Evolutionary conservation across 2,888 invertebrate genomes (phyloP).

Genomic region (Strigamia maritima): DNA sequence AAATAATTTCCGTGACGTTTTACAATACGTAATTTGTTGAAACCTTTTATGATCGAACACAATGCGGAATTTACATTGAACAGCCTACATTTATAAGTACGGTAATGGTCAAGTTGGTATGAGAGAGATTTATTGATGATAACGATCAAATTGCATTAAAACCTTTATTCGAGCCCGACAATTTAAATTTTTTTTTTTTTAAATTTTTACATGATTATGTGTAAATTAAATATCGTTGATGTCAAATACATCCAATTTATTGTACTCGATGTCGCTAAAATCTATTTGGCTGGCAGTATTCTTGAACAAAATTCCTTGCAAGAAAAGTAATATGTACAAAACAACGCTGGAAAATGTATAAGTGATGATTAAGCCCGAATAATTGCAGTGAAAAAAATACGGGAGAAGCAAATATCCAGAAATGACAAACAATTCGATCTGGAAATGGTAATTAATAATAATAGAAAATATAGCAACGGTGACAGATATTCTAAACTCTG

Average conservation of each 20-base stretch:
- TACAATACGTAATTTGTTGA: no score
- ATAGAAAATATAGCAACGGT: not conserved
- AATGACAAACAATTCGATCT: not conserved
- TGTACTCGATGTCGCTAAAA: not conserved
- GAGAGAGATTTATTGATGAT: no score
- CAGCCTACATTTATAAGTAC: not conserved
- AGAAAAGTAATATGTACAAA: not conserved
- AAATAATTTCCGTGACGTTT: no score
- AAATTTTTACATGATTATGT: no score
- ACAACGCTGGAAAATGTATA: not conserved
- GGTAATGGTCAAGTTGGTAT: no score
- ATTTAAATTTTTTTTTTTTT: no score
- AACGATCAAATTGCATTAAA: no score
- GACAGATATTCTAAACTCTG: no score
- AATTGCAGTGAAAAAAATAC: not conserved
- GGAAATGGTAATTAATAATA: not conserved
- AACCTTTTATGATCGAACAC: no score
- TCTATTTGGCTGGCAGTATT: not conserved
- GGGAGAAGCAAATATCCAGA: not conserved
- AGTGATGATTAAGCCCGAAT: not conserved
- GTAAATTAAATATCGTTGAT: not conserved
- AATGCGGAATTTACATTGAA: no score
- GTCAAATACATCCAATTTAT: not conserved
- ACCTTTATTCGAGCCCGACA: no score
- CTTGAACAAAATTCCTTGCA: not conserved